phyloP scores from a whole-genome alignment of 2,888 invertebrate genomes.

The Nysson spinosus region DNA sequence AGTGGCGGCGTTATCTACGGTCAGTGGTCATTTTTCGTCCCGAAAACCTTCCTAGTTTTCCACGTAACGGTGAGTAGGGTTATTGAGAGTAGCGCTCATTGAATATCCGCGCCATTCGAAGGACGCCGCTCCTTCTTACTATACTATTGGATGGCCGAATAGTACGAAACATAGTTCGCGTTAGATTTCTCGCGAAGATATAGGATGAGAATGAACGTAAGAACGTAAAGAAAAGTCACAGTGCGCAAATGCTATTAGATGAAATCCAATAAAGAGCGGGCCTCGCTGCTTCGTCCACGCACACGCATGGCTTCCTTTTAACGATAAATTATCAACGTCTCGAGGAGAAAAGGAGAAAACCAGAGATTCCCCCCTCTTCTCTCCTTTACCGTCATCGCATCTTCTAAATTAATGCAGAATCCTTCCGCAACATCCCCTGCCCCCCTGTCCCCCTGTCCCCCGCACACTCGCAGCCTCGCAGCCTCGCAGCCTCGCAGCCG shows the following conservation, averaged over 20 bases:
- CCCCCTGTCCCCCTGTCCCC: too few relatives aligned
- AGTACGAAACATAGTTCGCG: too few relatives aligned
- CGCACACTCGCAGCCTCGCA: too few relatives aligned
- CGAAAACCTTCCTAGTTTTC: slow-evolving; percentile 1
- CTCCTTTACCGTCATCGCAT: slow-evolving; percentile 7
- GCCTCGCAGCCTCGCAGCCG: too few relatives aligned
- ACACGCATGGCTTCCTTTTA: slow-evolving; percentile 53
- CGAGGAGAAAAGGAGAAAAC: slow-evolving; percentile 12
- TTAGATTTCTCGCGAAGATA: too few relatives aligned
- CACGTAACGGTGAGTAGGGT: slow-evolving; percentile 1
- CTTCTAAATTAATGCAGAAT: too few relatives aligned
- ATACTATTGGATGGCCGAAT: too few relatives aligned
- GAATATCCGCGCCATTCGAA: too few relatives aligned
- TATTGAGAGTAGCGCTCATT: neutral
- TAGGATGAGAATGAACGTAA: neutral
- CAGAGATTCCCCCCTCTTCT: neutral
- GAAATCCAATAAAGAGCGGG: slow-evolving; percentile 60
- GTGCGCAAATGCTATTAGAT: slow-evolving; percentile 59
- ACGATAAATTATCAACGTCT: slow-evolving; percentile 50
- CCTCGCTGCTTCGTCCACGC: slow-evolving; percentile 21
- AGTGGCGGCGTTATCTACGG: neutral
- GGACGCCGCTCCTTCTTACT: too few relatives aligned
- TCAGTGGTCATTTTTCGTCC: neutral
- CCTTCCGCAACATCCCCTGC: too few relatives aligned
- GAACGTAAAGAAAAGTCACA: neutral